A percentile compares a stretch with the other conserved stretches of the same genome.
Evolutionary conservation across 2,113 vertebrate genomes (phyloP).

Genomic region (Ciconia stormi): DNA sequence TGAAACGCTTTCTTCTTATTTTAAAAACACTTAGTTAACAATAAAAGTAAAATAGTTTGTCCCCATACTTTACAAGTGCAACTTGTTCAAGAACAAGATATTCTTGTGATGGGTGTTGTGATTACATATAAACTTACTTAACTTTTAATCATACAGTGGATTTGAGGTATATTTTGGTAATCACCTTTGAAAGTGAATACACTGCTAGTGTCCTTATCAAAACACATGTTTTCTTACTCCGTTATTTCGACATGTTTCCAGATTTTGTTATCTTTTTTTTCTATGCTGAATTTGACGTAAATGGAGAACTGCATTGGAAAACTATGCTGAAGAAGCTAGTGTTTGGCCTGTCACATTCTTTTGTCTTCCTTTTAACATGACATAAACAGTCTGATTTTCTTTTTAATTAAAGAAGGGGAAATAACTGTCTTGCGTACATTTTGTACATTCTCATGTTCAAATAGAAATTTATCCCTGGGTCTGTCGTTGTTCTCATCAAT

Average conservation of each 20-base stretch:
- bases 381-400: neutral
- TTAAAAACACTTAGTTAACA: neutral
- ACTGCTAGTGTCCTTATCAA: neutral
- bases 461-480: neutral
- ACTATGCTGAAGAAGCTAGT: neutral
- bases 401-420: neutral
- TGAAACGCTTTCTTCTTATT: neutral
- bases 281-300: neutral
- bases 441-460: neutral
- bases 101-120: neutral
- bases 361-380: neutral
- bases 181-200: neutral
- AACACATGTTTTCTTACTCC: neutral
- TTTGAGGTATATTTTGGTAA: neutral
- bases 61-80: neutral
- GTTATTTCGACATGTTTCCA: neutral
- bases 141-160: neutral
- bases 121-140: neutral
- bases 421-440: neutral
- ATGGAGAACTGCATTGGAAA: neutral
- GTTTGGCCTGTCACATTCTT: neutral
- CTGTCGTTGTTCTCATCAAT: neutral
- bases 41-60: neutral
- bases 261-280: neutral
- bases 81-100: neutral